Evolutionary conservation across 2,888 invertebrate species (phyloP).

Genomic region (Aporophyla nigra): DNA sequence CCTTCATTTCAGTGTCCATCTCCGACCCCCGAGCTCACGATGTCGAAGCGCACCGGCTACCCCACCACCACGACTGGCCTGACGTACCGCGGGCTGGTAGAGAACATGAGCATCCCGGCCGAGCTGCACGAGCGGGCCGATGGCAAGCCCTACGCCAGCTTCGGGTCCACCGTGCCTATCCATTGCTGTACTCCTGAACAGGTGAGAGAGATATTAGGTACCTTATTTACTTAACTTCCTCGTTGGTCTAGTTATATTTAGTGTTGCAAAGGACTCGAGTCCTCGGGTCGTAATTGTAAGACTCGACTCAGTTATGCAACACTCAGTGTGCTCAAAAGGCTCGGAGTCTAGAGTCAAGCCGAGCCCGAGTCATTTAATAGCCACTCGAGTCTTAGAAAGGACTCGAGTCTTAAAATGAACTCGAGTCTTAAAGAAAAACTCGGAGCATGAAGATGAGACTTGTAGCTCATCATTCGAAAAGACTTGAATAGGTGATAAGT

Average conservation of each 20-base stretch:
- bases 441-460: no score
- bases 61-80: slow-evolving; percentile 33
- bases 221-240: background rate
- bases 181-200: slow-evolving; percentile 82
- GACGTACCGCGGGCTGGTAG: slow-evolving; percentile 83
- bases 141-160: slow-evolving; percentile 79
- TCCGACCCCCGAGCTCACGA: slow-evolving; percentile 46
- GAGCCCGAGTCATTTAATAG: no score
- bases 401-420: no score
- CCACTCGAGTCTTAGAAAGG: no score
- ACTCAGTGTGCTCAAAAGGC: no score
- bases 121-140: slow-evolving; percentile 78
- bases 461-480: no score
- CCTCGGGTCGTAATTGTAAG: no score
- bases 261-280: no score
- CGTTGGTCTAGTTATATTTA: background rate
- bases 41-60: slow-evolving; percentile 80
- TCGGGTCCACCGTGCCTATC: slow-evolving; percentile 81
- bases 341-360: no score
- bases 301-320: no score
- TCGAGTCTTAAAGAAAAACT: no score
- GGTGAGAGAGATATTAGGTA: slow-evolving; percentile 61
- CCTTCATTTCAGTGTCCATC: slow-evolving; percentile 8
- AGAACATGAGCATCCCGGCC: slow-evolving; percentile 81
- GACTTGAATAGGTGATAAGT: no score